phyloP scores from a whole-genome alignment of 2,888 invertebrate genomes.

The Penaeus monodon region DNA sequence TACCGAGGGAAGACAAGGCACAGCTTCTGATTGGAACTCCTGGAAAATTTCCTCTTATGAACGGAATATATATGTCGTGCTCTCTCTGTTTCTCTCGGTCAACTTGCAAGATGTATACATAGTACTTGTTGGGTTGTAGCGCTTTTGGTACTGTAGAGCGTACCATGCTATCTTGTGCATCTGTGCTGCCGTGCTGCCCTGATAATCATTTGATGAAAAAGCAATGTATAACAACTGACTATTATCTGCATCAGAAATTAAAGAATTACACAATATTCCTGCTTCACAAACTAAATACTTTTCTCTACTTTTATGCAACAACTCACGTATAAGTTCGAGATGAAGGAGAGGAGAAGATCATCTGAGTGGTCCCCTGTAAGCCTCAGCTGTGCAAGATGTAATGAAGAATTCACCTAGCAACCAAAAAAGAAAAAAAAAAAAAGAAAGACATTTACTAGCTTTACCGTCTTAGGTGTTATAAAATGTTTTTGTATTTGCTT shows the following conservation, averaged over 20 bases:
- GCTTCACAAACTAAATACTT: background rate
- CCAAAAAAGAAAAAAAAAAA: background rate
- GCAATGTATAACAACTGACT: too few relatives aligned
- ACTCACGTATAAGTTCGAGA: constrained; percentile 90
- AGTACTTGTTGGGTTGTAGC: constrained; percentile 97
- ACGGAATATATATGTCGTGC: constrained; percentile 90
- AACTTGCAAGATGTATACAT: constrained; percentile 86
- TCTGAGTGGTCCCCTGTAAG: constrained; percentile 86
- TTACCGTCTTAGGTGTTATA: background rate
- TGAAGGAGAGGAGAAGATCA: constrained; percentile 83
- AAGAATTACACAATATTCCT: background rate
- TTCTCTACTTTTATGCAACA: background rate
- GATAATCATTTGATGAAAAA: constrained; percentile 46
- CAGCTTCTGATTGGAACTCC: constrained; percentile 88
- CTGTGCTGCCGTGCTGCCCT: constrained; percentile 89
- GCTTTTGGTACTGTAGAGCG: constrained; percentile 82
- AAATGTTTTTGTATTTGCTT: too few relatives aligned
- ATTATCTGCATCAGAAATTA: background rate
- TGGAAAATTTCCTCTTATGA: constrained; percentile 99
- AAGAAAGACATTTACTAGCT: background rate
- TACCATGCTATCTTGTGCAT: constrained; percentile 85
- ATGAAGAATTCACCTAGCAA: constrained; percentile 85
- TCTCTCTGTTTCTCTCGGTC: constrained; percentile 87
- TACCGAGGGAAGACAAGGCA: constrained; percentile 91
- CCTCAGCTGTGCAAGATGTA: constrained; percentile 89